Percentiles rank a stretch among this genome's conserved stretches.
Evolutionary conservation across 2,888 invertebrate species (phyloP).

Genomic region (Drosophila neonasuta): DNA sequence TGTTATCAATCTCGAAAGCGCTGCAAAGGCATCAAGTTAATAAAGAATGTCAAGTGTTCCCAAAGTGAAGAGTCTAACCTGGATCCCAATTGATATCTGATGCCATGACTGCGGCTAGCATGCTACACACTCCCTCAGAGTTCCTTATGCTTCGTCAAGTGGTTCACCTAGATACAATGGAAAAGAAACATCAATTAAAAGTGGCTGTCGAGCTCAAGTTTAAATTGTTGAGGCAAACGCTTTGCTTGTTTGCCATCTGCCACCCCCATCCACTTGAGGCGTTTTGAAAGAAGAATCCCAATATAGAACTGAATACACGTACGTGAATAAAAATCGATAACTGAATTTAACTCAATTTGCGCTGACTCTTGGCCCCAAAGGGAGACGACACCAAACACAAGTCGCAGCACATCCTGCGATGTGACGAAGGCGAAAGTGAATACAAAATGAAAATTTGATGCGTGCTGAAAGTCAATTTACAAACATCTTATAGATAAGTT

Average conservation of each 20-base stretch:
- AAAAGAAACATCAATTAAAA: not conserved
- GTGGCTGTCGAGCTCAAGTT: conserved; percentile 2
- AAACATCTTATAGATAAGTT: conserved; percentile 3
- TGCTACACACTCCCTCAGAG: conserved; percentile 57
- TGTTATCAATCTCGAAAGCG: conserved; percentile 89
- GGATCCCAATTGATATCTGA: conserved; percentile 83
- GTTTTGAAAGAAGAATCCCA: not conserved
- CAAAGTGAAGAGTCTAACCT: conserved; percentile 66
- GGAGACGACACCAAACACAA: not conserved
- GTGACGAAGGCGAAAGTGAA: conserved; percentile 2
- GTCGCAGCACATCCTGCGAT: conserved; percentile 2
- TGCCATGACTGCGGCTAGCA: conserved; percentile 82
- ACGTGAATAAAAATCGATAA: conserved; percentile 57
- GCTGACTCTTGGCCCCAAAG: conserved; percentile 3
- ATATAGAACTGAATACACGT: conserved; percentile 1
- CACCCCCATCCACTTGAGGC: not conserved
- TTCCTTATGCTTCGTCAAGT: not conserved
- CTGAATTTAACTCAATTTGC: conserved; percentile 37
- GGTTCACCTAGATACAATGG: conserved; percentile 8
- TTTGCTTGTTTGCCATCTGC: not conserved
- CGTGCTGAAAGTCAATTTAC: conserved; percentile 48
- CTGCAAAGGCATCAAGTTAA: conserved; percentile 82
- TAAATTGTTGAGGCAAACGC: not conserved
- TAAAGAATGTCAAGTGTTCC: not conserved
- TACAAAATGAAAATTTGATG: conserved; percentile 34